Base-by-base conservation (phyloP, 2,797 vertebrate genomes). In the Falco novaeseelandiae region DNA sequence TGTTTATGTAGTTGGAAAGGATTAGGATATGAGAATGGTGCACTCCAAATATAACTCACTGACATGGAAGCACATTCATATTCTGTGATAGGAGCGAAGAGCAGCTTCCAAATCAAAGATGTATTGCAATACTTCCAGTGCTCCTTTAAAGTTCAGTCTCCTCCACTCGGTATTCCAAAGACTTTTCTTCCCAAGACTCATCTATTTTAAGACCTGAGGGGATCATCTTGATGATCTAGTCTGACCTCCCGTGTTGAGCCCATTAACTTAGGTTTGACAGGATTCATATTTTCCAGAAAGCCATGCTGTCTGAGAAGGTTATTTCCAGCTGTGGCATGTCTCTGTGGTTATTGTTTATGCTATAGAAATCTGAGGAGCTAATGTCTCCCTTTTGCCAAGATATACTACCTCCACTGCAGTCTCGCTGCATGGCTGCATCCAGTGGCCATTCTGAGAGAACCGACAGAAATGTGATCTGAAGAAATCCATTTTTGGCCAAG, bases 281-380 rank as follows among this genome's bases (percentile, higher is more conserved):
- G 90, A 96, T 94, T 44, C 59, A 11, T 83, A 49, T 81, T 95
- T 97, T 95, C 88, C 89, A 87, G 83, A 90, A 92, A 89, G 71
- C 70, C 83, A n/a, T 69, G 32, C 63, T 83, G 71, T 89, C 88
- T 93, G 74, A 95, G 81, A 80, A 83, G 86, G 90, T 85, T 92
- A 61, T 94, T 96, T 93, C 93, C 94, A 96, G 86, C 94, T 96
- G 86, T 63, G 67, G 62, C 77, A 16, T 63, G 90, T 93, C 90
- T 94, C 88, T 92, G 67, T 48, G 85, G 78, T 94, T 96, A 84
- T 90, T 93, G 74, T 96, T 95, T 93, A 67, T 94, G 61, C 81
- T 91, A 91, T 51, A 92, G 92, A 95, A 96, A 96, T 91, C 27
- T 71, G 86, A 95, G 90, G 61, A 95, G 49, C 46, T 83, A 20